These are phyloP conservation scores for Balaeniceps rex DNA, from an alignment of 2,113 vertebrate genomes.

Conservation along the genomic window DNA sequence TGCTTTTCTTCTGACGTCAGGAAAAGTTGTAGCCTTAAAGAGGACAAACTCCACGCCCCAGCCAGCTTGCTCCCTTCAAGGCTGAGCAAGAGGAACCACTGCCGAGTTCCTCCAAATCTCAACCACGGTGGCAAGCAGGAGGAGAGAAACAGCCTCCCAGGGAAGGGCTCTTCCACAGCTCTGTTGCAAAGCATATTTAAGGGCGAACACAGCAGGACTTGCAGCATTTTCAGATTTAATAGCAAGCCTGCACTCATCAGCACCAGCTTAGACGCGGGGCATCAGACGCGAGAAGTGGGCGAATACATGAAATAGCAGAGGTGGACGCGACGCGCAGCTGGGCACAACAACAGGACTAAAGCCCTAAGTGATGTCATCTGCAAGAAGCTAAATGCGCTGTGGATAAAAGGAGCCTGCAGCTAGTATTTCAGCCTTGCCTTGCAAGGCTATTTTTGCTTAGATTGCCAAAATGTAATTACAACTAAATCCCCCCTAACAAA, in stretches of 20 bases:
- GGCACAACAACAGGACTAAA: slow-evolving; percentile 31
- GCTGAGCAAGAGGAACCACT: neutral
- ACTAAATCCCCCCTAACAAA: slow-evolving; percentile 58
- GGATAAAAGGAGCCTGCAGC: slow-evolving; percentile 40
- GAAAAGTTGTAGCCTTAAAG: neutral
- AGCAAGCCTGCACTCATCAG: neutral
- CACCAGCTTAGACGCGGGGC: neutral
- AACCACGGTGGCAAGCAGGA: neutral
- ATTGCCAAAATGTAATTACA: slow-evolving; percentile 52
- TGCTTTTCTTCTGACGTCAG: neutral
- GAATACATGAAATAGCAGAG: slow-evolving; percentile 9
- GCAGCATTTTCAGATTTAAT: neutral
- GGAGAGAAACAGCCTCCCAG: neutral
- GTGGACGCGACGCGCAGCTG: neutral
- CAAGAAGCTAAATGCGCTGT: slow-evolving; percentile 23
- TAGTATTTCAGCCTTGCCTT: slow-evolving; percentile 29
- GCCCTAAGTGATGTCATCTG: slow-evolving; percentile 50
- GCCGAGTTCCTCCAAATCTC: neutral
- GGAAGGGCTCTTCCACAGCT: neutral
- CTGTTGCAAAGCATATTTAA: neutral
- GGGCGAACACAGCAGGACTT: neutral
- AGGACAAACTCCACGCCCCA: neutral
- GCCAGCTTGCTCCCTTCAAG: neutral
- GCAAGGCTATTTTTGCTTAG: slow-evolving; percentile 50
- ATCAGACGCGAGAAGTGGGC: neutral